Conservation (phyloP, 2,113 vertebrate species). For the Isurus oxyrinchus region DNA sequence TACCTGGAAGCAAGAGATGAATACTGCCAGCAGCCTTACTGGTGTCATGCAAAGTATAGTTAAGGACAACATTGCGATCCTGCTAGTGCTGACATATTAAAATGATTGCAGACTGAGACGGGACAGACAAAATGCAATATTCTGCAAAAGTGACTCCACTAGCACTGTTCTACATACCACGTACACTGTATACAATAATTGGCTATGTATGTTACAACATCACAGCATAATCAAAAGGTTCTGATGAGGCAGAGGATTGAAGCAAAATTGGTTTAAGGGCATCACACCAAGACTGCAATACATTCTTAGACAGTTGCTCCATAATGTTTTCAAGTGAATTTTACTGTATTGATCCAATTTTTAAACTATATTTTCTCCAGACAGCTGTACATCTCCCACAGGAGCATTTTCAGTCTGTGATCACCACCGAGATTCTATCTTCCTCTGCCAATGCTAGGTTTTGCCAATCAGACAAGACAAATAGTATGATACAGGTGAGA, state of each 20-base stretch:
- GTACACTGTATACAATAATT: neutral
- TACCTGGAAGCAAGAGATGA: conserved; percentile 21
- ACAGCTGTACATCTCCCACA: neutral
- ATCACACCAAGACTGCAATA: neutral
- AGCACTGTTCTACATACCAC: neutral
- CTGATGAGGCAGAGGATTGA: neutral
- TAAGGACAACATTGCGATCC: neutral
- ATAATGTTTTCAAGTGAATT: neutral
- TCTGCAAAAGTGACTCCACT: neutral
- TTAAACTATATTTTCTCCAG: neutral
- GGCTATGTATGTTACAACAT: neutral
- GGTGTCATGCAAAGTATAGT: neutral
- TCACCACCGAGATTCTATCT: neutral
- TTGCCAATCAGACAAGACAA: neutral
- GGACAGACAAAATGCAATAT: neutral
- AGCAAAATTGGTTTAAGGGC: neutral
- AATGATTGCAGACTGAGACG: neutral
- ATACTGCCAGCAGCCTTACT: neutral
- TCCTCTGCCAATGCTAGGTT: neutral
- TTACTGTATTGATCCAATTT: neutral
- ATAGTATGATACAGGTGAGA: neutral
- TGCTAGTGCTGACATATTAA: neutral
- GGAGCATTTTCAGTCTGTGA: neutral
- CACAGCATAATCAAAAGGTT: neutral
- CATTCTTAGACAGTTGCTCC: neutral